Base-by-base conservation (phyloP, 2,113 vertebrate species). In the Laterallus jamaicensis region DNA sequence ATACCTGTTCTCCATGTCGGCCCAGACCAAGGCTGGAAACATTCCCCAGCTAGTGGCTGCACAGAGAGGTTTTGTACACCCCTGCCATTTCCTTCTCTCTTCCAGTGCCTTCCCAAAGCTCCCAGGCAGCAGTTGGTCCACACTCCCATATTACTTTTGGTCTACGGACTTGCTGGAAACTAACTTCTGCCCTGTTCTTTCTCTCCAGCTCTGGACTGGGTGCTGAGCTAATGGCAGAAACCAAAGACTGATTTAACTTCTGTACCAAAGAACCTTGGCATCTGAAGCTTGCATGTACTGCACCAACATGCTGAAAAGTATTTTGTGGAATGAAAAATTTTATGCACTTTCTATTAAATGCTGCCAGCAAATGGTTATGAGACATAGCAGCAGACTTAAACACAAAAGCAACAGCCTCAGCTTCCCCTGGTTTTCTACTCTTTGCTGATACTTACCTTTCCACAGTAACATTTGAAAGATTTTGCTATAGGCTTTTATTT, bases 11-110 rank as follows among this genome's bases (percentile, higher is more conserved):
- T 50, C 60, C 5, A 0, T 9, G 26, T 19, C 54, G 59, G 55
- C 42, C 29, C 40, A 60, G 31, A 15, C 9, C 0, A 0, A 60
- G 55, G 24, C 42, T 49, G 28, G 32, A 44, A 12, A 42, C 31
- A 25, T 39, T 17, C 16, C 19, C 20, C 18, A 52, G 31, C 9
- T 39, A 77, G 8, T 2, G 37, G 58, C 50, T 83, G 82, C 39
- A 69, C n/a, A 35, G 32, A 2, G 3, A 64, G 32, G 7, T 54
- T 31, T 2, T 49, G 13, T n/a, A 70, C 1, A 0, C 2, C n/a
- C 11, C 56, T 35, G 31, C 18, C 12, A 8, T 12, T 60, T 54
- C 44, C 40, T 62, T 59, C 15, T 40, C 31, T 55, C 50, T 70
- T 86, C 66, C 32, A 62, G 7, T 29, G 37, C 22, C 28, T 50